phyloP scores from a whole-genome alignment of 2,797 vertebrate species.

The Stomatorhinus walkeri region DNA sequence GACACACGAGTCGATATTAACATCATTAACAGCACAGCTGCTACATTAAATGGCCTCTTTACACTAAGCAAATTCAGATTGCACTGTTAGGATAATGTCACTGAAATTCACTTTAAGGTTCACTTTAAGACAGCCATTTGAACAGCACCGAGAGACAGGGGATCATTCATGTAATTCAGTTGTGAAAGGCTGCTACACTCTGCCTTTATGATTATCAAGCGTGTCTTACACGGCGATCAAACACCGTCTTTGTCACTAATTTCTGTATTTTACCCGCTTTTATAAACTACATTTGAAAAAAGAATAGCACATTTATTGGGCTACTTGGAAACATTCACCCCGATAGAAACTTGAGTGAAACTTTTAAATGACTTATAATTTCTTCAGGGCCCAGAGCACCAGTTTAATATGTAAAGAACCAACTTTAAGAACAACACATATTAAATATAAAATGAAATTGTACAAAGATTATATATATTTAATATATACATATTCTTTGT shows the following conservation, averaged over 20 bases:
- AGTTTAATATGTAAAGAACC: background rate
- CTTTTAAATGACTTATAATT: background rate
- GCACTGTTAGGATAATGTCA: background rate
- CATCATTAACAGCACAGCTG: background rate
- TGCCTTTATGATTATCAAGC: background rate
- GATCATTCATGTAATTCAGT: background rate
- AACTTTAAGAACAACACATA: background rate
- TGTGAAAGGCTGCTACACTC: background rate
- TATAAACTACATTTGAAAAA: background rate
- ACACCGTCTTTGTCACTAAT: background rate
- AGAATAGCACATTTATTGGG: background rate
- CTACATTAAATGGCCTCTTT: background rate
- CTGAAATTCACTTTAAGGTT: background rate
- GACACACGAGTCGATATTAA: background rate
- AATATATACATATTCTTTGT: slow-evolving; percentile 2
- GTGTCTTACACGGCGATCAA: background rate
- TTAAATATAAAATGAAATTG: slow-evolving; percentile 45
- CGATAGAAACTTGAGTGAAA: background rate
- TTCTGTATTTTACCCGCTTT: background rate
- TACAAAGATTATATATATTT: slow-evolving; percentile 53
- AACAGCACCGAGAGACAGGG: background rate
- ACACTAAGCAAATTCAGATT: background rate
- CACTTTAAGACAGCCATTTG: background rate
- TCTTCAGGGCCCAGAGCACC: background rate
- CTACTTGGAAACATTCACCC: background rate